These are phyloP conservation scores for Drymodes brunneopygia DNA, from an alignment of 2,113 vertebrate species.

Conservation along the genomic window DNA sequence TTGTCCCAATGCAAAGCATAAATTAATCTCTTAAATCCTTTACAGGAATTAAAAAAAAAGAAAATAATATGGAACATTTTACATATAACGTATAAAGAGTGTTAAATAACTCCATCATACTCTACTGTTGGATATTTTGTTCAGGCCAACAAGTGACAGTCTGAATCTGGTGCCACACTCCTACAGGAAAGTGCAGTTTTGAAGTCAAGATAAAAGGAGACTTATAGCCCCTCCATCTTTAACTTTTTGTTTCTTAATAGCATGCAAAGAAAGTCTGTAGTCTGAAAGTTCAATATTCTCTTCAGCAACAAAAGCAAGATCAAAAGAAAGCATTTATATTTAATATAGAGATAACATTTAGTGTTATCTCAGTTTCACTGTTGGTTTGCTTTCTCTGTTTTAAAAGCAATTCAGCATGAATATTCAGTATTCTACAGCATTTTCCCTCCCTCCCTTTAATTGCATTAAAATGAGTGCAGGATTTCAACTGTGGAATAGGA, in stretches of 20 bases:
- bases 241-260: neutral
- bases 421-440: neutral
- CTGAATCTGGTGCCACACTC: neutral
- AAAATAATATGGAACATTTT: neutral
- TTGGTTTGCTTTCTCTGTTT: neutral
- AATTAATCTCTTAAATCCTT: neutral
- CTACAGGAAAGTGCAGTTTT: neutral
- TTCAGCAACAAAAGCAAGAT: neutral
- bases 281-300: neutral
- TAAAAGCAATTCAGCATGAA: neutral
- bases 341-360: neutral
- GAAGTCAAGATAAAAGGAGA: neutral
- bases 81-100: neutral
- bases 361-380: neutral
- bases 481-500: neutral
- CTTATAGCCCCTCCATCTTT: neutral
- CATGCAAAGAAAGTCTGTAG: rapidly evolving
- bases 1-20: neutral
- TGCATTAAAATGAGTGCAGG: neutral
- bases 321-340: neutral
- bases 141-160: neutral
- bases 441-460: neutral
- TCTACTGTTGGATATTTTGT: neutral
- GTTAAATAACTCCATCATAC: neutral
- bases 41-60: neutral